Conservation (phyloP, 2,888 invertebrate genomes). For the Heliconius cydno region DNA sequence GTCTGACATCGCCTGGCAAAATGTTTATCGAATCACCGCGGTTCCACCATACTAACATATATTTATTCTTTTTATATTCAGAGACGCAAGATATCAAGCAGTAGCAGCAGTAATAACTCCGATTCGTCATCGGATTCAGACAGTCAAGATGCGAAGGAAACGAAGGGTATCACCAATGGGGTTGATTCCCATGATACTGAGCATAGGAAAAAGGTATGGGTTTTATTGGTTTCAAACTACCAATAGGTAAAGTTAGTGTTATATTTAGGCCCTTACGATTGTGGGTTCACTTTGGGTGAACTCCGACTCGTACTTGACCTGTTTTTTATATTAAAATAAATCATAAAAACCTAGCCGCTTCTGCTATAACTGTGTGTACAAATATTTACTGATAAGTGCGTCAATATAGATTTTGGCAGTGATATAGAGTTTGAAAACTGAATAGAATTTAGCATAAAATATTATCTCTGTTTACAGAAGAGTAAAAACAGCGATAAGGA, state of each 20-base stretch:
- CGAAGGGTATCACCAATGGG: slow-evolving; percentile 65
- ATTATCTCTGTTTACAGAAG: slow-evolving; percentile 61
- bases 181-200: slow-evolving; percentile 69
- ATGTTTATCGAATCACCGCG: too few species aligned
- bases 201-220: slow-evolving; percentile 72
- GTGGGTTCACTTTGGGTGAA: too few species aligned
- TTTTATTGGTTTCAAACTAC: background rate
- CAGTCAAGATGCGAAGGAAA: slow-evolving; percentile 69
- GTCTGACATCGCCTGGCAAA: too few species aligned
- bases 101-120: slow-evolving; percentile 72
- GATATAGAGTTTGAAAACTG: too few species aligned
- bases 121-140: slow-evolving; percentile 73
- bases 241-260: background rate
- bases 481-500: slow-evolving; percentile 72
- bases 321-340: too few species aligned
- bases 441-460: background rate
- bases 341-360: too few species aligned
- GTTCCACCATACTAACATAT: background rate
- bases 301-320: too few species aligned
- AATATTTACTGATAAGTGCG: too few species aligned
- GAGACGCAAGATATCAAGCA: slow-evolving; percentile 76
- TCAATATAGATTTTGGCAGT: too few species aligned
- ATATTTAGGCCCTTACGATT: background rate
- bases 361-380: too few species aligned
- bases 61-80: slow-evolving; percentile 48